Evolutionary conservation across 2,113 vertebrate genomes (phyloP).

Genomic region (Salvelinus namaycush): DNA sequence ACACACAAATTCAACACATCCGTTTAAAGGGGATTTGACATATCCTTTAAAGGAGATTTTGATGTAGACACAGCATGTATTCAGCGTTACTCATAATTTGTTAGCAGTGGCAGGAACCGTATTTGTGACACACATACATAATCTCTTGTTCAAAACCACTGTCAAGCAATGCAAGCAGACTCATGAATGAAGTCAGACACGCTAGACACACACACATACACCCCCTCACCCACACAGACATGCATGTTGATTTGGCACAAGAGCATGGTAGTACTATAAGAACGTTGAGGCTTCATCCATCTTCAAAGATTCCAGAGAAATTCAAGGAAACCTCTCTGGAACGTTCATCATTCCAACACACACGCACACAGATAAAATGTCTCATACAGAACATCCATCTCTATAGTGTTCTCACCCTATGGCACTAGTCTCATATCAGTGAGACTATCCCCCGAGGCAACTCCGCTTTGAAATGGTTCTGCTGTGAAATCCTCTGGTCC

Average conservation of each 20-base stretch:
- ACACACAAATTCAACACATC: constrained; percentile 1
- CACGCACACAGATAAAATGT: background rate
- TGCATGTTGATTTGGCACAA: constrained; percentile 34
- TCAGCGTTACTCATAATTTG: too few species aligned
- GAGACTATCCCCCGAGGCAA: background rate
- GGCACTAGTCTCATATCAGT: background rate
- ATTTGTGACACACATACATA: constrained; percentile 15
- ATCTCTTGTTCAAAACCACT: constrained; percentile 17
- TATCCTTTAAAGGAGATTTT: background rate
- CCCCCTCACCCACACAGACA: constrained; percentile 51
- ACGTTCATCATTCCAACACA: background rate
- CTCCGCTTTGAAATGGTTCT: background rate
- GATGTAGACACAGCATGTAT: background rate
- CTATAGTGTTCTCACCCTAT: background rate
- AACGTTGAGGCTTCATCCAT: constrained; percentile 33
- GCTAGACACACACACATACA: constrained; percentile 1
- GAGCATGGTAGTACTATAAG: constrained; percentile 28
- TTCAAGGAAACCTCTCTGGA: background rate
- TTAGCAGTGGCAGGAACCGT: background rate
- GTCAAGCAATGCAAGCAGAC: constrained; percentile 21
- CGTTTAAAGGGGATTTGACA: background rate
- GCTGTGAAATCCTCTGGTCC: background rate
- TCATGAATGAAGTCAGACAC: constrained; percentile 52
- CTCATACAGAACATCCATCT: background rate
- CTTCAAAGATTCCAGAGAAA: background rate